Percentiles rank a stretch among this genome's conserved stretches.
phyloP scores from a whole-genome alignment of 2,113 vertebrate species.

The Saimiri boliviensis region DNA sequence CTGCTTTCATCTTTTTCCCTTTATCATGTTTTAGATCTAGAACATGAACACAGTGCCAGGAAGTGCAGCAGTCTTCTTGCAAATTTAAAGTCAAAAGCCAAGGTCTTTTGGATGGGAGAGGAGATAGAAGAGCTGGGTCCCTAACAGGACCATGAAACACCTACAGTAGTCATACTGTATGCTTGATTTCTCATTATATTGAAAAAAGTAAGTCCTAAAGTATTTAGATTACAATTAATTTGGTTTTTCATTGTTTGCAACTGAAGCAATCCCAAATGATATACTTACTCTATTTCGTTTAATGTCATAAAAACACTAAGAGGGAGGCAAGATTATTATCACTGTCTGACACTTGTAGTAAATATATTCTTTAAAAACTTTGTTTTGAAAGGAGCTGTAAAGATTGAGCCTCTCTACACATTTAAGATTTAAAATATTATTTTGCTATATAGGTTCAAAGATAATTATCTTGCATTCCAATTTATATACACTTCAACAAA shows the following conservation, averaged over 20 bases:
- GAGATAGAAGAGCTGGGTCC: neutral
- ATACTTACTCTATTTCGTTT: neutral
- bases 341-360: neutral
- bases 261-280: neutral
- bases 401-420: neutral
- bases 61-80: neutral
- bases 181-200: neutral
- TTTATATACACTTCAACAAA: neutral
- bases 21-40: neutral
- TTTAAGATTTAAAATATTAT: conserved; percentile 43
- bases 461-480: neutral
- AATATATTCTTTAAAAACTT: conserved; percentile 28
- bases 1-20: neutral
- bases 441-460: neutral
- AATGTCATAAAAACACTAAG: neutral
- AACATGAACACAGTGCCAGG: neutral
- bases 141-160: neutral
- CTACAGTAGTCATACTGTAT: neutral
- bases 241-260: neutral
- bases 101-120: neutral
- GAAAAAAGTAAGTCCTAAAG: neutral
- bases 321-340: conserved; percentile 2
- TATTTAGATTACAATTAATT: neutral
- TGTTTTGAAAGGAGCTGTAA: neutral
- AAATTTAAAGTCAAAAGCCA: neutral